These are phyloP conservation scores for Drosophila athabasca DNA, from an alignment of 1,140 invertebrate genomes.

Conservation along the genomic window DNA sequence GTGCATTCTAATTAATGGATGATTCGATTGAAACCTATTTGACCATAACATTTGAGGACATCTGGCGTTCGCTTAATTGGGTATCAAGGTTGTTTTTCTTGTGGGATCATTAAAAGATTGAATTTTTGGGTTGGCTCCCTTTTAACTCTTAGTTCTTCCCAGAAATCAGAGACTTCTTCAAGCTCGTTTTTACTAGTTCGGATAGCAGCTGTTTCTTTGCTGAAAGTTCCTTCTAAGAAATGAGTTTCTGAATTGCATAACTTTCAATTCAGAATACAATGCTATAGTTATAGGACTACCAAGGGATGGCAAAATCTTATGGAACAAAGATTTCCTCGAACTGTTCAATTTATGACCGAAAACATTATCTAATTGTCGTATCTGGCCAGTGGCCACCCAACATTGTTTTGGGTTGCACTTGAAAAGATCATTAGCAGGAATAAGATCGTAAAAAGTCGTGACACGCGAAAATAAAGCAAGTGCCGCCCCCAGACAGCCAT, in stretches of 20 bases:
- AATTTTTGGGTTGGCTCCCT: too few species aligned
- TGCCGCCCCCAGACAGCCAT: constrained; percentile 68
- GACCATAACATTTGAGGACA: constrained; percentile 66
- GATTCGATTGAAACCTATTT: constrained; percentile 41
- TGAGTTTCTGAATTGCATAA: neutral
- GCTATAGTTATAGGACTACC: neutral
- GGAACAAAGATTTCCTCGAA: constrained; percentile 15
- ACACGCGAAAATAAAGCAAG: constrained; percentile 73
- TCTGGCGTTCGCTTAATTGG: constrained; percentile 51
- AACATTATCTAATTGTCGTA: constrained; percentile 26
- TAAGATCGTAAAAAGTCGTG: constrained; percentile 78
- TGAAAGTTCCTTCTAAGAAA: neutral
- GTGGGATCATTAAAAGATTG: constrained; percentile 23
- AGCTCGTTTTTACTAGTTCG: neutral
- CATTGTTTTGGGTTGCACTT: constrained; percentile 17
- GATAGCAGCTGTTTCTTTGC: neutral
- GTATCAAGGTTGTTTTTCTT: constrained; percentile 38
- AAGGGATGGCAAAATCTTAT: too few species aligned
- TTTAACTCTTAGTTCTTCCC: neutral
- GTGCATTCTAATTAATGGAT: constrained; percentile 73
- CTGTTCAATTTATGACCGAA: constrained; percentile 4
- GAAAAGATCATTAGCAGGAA: constrained; percentile 79
- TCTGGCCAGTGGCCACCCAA: constrained; percentile 42
- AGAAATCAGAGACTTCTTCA: too few species aligned
- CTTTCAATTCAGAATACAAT: too few species aligned